Evolutionary conservation across 2,797 vertebrate species (phyloP).

Genomic region (Clamator glandarius): DNA sequence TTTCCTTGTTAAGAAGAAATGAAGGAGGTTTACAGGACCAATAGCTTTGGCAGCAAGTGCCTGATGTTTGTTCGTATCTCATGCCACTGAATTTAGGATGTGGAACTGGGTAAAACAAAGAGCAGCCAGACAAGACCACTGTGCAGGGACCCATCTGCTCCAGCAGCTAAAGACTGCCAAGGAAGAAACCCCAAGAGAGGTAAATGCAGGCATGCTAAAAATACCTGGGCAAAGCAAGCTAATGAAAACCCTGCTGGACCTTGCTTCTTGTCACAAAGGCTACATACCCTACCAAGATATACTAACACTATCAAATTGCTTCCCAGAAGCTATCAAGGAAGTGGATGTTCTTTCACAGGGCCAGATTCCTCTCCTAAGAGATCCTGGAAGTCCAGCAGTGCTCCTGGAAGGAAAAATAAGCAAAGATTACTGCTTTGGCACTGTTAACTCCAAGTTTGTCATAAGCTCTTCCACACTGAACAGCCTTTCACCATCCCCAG

Average conservation of each 20-base stretch:
- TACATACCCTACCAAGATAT: neutral
- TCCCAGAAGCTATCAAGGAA: neutral
- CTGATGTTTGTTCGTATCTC: neutral
- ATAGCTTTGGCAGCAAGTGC: neutral
- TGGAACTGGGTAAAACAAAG: neutral
- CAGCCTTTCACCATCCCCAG: neutral
- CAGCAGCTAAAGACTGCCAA: neutral
- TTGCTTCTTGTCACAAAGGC: neutral
- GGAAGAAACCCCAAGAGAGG: slow-evolving; percentile 2
- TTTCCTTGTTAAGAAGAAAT: neutral
- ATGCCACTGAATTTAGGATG: neutral
- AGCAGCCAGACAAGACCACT: neutral
- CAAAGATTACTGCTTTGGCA: neutral
- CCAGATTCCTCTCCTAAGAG: neutral
- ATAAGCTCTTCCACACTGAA: neutral
- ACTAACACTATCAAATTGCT: neutral
- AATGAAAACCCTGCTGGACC: neutral
- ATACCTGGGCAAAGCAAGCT: slow-evolving; percentile 23
- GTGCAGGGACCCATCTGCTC: neutral
- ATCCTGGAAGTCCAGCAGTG: neutral
- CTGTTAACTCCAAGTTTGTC: neutral
- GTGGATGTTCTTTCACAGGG: neutral
- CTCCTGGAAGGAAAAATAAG: neutral
- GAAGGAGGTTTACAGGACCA: neutral
- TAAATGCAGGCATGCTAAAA: slow-evolving; percentile 7